A percentile compares a stretch with the other conserved stretches of the same genome.
phyloP scores from a whole-genome alignment of 2,113 vertebrate species.

The Tetraodon nigroviridis region DNA sequence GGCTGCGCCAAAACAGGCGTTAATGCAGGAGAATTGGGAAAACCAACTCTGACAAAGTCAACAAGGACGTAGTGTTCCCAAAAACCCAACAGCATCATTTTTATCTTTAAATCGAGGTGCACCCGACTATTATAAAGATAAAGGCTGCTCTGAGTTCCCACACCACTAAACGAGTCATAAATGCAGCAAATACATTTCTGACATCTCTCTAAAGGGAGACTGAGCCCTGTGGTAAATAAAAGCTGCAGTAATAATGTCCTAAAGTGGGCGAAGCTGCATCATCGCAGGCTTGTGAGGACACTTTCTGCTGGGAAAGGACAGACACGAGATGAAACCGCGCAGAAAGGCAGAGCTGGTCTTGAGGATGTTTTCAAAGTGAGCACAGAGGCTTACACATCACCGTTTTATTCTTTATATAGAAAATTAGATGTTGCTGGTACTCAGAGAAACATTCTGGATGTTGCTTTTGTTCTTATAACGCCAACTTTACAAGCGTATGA shows the following conservation, averaged over 20 bases:
- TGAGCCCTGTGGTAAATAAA: slow-evolving; percentile 14
- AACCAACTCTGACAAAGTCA: slow-evolving; percentile 2
- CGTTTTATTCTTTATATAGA: slow-evolving; percentile 22
- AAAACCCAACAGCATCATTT: no score
- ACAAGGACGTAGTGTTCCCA: background rate
- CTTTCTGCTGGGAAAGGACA: slow-evolving; percentile 22
- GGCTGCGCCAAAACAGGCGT: background rate
- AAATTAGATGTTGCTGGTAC: slow-evolving; percentile 15
- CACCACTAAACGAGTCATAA: slow-evolving; percentile 4
- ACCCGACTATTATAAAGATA: slow-evolving; percentile 1
- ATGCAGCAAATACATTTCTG: background rate
- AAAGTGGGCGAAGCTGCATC: slow-evolving; percentile 28
- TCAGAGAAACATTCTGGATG: slow-evolving; percentile 22
- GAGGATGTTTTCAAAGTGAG: background rate
- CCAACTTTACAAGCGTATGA: slow-evolving; percentile 19
- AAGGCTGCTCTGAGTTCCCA: slow-evolving; percentile 19
- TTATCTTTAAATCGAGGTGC: no score
- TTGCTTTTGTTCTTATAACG: background rate
- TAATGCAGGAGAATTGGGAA: background rate
- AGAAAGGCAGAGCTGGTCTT: slow-evolving; percentile 15
- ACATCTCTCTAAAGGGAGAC: background rate
- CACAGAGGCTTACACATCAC: slow-evolving; percentile 3
- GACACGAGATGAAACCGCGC: slow-evolving; percentile 22
- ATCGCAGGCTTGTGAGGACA: slow-evolving; percentile 52
- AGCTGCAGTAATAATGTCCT: slow-evolving; percentile 32